Base-by-base conservation (phyloP, 2,797 vertebrate species). In the Sebastes paucispinis region DNA sequence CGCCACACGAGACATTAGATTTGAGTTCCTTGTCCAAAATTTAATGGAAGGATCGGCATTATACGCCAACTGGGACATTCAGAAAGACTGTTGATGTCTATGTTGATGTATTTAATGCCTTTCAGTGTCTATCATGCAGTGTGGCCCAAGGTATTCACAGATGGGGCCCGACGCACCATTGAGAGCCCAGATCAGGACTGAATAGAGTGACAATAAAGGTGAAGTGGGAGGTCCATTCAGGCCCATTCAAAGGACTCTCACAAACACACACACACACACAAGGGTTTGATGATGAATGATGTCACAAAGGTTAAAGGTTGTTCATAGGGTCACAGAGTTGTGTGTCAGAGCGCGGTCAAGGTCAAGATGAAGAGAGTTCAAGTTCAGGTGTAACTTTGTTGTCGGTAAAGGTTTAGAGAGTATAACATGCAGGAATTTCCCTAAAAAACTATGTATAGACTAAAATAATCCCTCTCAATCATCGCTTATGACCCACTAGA, bases 161-260 rank as follows among this genome's bases (percentile, higher is more conserved):
- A 88, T 86, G 92, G 81, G 89, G 83, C 91, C 91, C 84, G 6
- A 77, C 50, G 34, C 66, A 69, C 77, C 79, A 85, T 84, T 69
- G 75, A 87, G 81, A 70, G 81, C 65, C 59, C 59, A 32, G 71
- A 81, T 88, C 62, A 58, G 27, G 70, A 27, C 43, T 88, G 84
- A 92, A 93, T 79, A 59, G 84, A 78, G 69, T 10, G 67, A 92
- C 84, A 87, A 92, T 91, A 65, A 87, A 87, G 82, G 63, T 88
- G 84, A 79, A 85, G 90, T 75, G 77, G 90, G 91, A 90, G 89
- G 88, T 89, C 91, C 77, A 86, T 91, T 93, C 84, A 85, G 4
- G 29, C 71, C 73, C 70, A 83, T 81, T 90, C 79, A 81, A 88
- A 87, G 76, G 83, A 75, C 70, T 88, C 86, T 90, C 81, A 88